Percentiles rank a stretch among this genome's conserved stretches.
phyloP scores from a whole-genome alignment of 2,888 invertebrate genomes.

The Linyphia triangularis region DNA sequence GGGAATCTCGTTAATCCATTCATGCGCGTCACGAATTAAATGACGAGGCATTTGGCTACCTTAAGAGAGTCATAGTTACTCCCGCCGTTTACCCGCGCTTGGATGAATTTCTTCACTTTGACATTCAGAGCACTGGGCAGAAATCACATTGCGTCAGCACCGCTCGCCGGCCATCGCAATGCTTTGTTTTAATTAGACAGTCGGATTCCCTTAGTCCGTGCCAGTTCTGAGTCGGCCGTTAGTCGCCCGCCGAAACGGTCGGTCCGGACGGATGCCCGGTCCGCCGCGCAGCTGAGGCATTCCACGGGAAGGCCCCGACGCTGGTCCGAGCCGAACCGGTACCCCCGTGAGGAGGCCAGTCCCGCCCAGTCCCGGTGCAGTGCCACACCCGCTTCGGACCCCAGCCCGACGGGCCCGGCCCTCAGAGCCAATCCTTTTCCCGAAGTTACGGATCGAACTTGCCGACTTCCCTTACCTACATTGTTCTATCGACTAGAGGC shows the following conservation, averaged over 20 bases:
- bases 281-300: constrained; percentile 78
- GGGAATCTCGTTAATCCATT: no score
- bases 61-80: no score
- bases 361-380: no score
- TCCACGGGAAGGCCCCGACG: constrained; percentile 78
- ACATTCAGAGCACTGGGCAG: constrained; percentile 82
- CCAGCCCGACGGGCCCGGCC: constrained; percentile 84
- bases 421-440: constrained; percentile 88
- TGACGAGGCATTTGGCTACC: no score
- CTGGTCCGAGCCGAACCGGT: constrained; percentile 77
- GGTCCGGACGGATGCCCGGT: constrained; percentile 12
- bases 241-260: no score
- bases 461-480: constrained; percentile 86
- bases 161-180: constrained; percentile 79
- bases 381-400: constrained; percentile 81
- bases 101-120: constrained; percentile 80
- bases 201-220: constrained; percentile 81
- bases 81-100: constrained; percentile 81
- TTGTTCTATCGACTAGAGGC: constrained; percentile 86
- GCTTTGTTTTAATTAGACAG: constrained; percentile 82
- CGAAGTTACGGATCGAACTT: constrained; percentile 84
- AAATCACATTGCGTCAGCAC: constrained; percentile 81
- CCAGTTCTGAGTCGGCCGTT: no score
- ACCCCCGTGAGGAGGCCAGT: no score
- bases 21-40: no score